phyloP scores from a whole-genome alignment of 2,113 vertebrate species.

The Apistogramma diplotaenia region DNA sequence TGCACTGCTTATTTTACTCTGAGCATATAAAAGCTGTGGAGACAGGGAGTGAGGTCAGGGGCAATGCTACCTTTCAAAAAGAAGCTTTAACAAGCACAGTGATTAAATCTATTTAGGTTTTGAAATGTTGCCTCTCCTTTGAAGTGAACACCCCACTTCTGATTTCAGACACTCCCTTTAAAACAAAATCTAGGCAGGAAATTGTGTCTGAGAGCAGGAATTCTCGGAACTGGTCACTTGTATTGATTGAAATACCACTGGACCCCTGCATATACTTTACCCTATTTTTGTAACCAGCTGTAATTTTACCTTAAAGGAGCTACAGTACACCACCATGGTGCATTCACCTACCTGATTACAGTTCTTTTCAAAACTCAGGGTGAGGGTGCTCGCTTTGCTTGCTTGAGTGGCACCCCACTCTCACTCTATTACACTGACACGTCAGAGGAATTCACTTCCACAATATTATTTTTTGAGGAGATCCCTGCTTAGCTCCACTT shows the following conservation, averaged over 20 bases:
- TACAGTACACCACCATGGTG: not conserved
- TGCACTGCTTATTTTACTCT: not conserved
- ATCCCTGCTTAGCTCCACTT: not conserved
- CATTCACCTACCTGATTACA: not conserved
- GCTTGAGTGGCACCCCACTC: not conserved
- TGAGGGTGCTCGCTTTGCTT: not conserved
- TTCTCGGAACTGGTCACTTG: not conserved
- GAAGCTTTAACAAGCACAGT: not conserved
- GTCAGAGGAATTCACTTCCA: not conserved
- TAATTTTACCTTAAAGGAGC: slow-evolving; percentile 8
- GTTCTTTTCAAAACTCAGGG: not conserved
- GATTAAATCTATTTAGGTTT: not conserved
- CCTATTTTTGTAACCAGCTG: not conserved
- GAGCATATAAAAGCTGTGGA: not conserved
- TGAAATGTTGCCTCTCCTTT: not conserved
- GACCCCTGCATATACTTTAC: not conserved
- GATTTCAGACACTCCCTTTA: not conserved
- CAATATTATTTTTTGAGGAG: not conserved
- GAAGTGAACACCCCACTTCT: slow-evolving; percentile 8
- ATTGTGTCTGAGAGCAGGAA: slow-evolving; percentile 28
- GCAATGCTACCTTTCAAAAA: not conserved
- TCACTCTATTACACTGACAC: not conserved
- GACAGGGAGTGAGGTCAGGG: not conserved
- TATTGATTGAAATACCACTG: slow-evolving; percentile 22
- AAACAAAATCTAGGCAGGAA: slow-evolving; percentile 7